Evolutionary conservation across 2,888 invertebrate species (phyloP).

Genomic region (Theodoxus fluviatilis): DNA sequence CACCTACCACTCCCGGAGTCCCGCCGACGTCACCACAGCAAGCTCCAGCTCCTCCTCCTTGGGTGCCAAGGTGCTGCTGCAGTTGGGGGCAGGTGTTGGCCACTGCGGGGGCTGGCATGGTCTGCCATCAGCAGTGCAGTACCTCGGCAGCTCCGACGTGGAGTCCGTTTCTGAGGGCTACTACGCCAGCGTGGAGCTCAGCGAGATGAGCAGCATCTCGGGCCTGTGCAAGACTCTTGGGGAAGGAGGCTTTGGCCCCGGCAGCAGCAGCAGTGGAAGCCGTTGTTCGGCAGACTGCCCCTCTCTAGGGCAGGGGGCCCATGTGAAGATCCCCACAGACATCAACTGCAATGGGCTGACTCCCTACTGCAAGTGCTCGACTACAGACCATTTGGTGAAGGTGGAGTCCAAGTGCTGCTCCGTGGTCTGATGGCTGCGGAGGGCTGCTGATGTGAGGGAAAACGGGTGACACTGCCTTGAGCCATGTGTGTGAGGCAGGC

Average conservation of each 20-base stretch:
- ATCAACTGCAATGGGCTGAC: conserved; percentile 47
- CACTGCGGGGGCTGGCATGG: too few relatives aligned
- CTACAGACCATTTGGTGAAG: conserved; percentile 32
- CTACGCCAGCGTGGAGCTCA: conserved; percentile 35
- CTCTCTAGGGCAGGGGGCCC: conserved; percentile 27
- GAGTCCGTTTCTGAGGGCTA: conserved; percentile 20
- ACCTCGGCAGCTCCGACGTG: conserved; percentile 28
- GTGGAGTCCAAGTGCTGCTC: conserved; percentile 57
- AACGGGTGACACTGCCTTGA: not conserved
- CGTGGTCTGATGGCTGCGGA: conserved; percentile 39
- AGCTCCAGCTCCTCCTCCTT: too few relatives aligned
- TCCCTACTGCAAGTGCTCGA: conserved; percentile 36
- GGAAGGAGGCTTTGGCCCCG: too few relatives aligned
- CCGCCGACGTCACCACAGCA: too few relatives aligned
- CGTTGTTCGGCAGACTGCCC: conserved; percentile 24
- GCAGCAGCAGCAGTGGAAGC: not conserved
- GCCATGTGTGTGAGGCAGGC: too few relatives aligned
- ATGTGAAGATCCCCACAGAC: conserved; percentile 40
- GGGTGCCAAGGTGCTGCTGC: too few relatives aligned
- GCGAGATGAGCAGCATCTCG: conserved; percentile 39
- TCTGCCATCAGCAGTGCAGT: too few relatives aligned
- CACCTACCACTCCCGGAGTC: too few relatives aligned
- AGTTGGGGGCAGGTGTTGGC: too few relatives aligned
- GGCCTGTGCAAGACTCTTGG: conserved; percentile 31
- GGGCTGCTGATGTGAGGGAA: not conserved